Percentiles rank a stretch among this genome's conserved stretches.
Conservation (phyloP, 2,888 invertebrate species). For the Poecilobothrus nobilitatus region DNA sequence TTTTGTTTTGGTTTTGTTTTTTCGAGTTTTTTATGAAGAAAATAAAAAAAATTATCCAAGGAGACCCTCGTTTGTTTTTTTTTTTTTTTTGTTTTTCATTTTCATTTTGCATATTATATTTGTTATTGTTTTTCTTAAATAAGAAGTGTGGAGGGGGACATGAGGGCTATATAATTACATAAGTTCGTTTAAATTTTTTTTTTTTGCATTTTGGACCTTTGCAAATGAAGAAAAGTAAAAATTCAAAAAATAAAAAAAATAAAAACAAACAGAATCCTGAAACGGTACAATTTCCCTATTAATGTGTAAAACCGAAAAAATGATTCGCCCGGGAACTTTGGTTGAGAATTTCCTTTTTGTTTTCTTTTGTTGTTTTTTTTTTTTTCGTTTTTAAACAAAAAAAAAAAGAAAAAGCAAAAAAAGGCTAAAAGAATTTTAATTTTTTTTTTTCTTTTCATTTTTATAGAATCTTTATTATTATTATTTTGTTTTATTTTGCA, state of each 20-base stretch:
- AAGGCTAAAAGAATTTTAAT: background rate
- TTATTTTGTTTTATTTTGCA: too few species aligned
- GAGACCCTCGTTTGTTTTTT: background rate
- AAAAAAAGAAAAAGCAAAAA: background rate
- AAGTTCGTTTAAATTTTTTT: background rate
- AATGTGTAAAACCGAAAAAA: conserved; percentile 6
- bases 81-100: too few species aligned
- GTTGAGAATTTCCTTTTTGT: background rate
- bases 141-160: background rate
- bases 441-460: background rate
- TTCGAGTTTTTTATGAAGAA: too few species aligned
- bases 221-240: background rate
- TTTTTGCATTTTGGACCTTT: background rate
- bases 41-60: background rate
- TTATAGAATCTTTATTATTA: too few species aligned
- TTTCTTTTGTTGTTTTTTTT: too few species aligned
- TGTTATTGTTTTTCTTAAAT: too few species aligned
- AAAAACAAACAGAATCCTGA: background rate
- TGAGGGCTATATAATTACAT: background rate
- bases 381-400: background rate
- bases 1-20: too few species aligned
- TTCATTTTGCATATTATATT: too few species aligned
- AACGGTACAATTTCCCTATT: conserved; percentile 6
- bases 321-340: conserved; percentile 4
- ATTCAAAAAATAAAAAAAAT: background rate